phyloP scores from a whole-genome alignment of 2,888 invertebrate genomes.

The Folsomia manolachei region DNA sequence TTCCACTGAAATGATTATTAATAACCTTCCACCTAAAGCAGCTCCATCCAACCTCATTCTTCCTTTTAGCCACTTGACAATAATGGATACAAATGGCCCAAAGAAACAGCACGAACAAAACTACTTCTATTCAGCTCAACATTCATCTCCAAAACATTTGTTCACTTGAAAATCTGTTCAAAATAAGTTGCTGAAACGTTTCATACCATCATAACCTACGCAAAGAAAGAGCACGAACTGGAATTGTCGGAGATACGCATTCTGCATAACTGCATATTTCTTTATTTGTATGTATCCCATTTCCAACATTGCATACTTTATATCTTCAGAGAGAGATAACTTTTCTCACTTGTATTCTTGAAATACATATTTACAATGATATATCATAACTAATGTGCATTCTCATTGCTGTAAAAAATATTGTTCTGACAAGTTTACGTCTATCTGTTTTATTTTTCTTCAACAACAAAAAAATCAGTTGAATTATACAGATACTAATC shows the following conservation, averaged over 20 bases:
- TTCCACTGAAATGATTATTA: slow-evolving; percentile 45
- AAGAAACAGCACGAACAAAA: background rate
- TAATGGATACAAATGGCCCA: slow-evolving; percentile 22
- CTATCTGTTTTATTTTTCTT: background rate
- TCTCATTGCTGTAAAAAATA: background rate
- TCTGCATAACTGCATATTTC: background rate
- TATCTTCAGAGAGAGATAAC: background rate
- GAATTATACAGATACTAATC: too few relatives aligned
- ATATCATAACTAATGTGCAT: background rate
- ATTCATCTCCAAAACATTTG: background rate
- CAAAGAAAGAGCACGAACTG: too few relatives aligned
- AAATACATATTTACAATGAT: too few relatives aligned
- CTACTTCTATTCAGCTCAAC: background rate
- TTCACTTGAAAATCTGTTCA: background rate
- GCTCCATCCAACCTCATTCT: slow-evolving; percentile 18
- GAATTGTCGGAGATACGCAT: background rate
- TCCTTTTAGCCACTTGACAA: slow-evolving; percentile 13
- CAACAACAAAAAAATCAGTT: background rate
- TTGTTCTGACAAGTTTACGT: background rate
- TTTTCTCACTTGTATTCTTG: background rate
- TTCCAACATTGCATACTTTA: background rate
- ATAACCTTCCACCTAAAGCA: slow-evolving; percentile 25
- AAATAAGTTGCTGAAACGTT: background rate
- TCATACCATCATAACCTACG: background rate
- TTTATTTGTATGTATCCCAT: slow-evolving; percentile 8